Base-by-base conservation (phyloP, 2,797 vertebrate species). In the Sebastes hubbsi region DNA sequence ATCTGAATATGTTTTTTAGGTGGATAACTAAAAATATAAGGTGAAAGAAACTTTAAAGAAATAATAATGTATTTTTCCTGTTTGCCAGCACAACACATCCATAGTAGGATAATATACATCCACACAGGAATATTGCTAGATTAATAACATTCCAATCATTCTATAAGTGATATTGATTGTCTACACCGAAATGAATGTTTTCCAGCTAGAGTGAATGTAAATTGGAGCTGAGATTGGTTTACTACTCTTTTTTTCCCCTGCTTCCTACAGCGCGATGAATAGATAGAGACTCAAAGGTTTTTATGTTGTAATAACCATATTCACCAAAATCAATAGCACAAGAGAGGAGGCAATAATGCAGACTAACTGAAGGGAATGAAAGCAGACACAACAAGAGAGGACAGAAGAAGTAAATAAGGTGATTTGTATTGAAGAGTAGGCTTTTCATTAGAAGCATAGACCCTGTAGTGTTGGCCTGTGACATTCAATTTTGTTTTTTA, bases 271-370 rank as follows among this genome's bases (percentile, higher is more conserved):
- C 94, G 92, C 94, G 96, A 95, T 95, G 91, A 95, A 95, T 96
- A 94, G 94, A 88, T 61, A 90, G 89, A 94, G 95, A 93, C 92
- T 95, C 93, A 16, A 49, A 87, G 68, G 78, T 83, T 97, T 97
- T 97, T 96, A 96, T 96, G 96, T 96, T 96, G 96, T 97, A 97
- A 97, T 98, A 98, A 96, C 96, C 94, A 97, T 97, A 96, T 96
- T 95, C 95, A 96, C 96, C 95, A 97, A 98, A 98, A 99, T 99
- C 97, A 98, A 97, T 97, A 97, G 96, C 96, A 95, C 91, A 91
- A 94, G 94, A 96, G 95, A 95, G 94, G 96, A 96, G 96, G 95
- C 96, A 98, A 97, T 98, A 97, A 99, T 98, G 97, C 92, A 96
- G 94, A 91, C 82, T 97, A 97, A 97, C 96, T 97, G 95, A 96